Evolutionary conservation across 2,888 invertebrate species (phyloP).

Genomic region (Gerosis bhagava): DNA sequence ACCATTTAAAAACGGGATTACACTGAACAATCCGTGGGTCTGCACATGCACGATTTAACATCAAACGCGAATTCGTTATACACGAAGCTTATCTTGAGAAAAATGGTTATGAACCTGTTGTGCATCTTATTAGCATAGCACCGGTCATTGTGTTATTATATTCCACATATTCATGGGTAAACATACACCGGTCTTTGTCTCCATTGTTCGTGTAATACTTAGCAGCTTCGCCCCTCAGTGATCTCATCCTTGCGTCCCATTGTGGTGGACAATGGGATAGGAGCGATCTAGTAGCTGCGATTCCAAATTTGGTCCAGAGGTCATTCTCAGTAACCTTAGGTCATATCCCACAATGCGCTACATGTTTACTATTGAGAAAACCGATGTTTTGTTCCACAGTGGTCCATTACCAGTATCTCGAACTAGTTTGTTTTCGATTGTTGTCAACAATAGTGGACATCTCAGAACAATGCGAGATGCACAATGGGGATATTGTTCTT

Average conservation of each 20-base stretch:
- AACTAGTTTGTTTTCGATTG: conserved; percentile 37
- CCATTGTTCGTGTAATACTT: conserved; percentile 75
- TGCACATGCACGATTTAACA: conserved; percentile 77
- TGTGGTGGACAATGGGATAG: conserved; percentile 57
- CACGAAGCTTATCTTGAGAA: conserved; percentile 77
- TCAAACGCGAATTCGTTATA: conserved; percentile 81
- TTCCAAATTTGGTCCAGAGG: conserved; percentile 65
- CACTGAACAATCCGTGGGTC: conserved; percentile 47
- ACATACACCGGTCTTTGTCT: conserved; percentile 76
- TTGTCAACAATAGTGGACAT: conserved; percentile 42
- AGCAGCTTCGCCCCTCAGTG: conserved; percentile 75
- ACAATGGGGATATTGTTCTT: conserved; percentile 69
- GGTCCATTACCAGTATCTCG: conserved; percentile 33
- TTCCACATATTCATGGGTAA: conserved; percentile 79
- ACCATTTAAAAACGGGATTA: conserved; percentile 69
- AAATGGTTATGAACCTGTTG: conserved; percentile 74
- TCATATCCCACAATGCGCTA: conserved; percentile 60
- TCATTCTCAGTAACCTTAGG: conserved; percentile 68
- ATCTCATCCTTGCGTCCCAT: conserved; percentile 63
- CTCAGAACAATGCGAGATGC: conserved; percentile 52
- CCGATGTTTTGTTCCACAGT: conserved; percentile 46
- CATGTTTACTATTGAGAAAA: conserved; percentile 61
- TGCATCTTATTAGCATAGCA: conserved; percentile 70
- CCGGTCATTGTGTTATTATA: conserved; percentile 68
- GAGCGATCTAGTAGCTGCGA: conserved; percentile 44